Percentiles rank a stretch among this genome's conserved stretches.
Conservation (phyloP, 2,888 invertebrate genomes). For the Toxonevra muliebris region DNA sequence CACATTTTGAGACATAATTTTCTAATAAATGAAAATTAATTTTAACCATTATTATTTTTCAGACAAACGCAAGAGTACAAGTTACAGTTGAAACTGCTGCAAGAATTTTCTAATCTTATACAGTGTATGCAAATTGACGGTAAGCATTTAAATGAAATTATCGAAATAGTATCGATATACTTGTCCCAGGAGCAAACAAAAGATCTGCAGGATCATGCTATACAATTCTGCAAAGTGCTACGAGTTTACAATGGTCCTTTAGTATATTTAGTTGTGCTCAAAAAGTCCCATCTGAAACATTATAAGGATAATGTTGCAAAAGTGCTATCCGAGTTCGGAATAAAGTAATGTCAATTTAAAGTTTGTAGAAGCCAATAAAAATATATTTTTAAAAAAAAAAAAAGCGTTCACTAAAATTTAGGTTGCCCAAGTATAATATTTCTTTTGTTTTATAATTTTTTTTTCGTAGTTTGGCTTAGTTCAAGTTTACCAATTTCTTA, state of each 20-base stretch:
- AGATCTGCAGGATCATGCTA: conserved; percentile 52
- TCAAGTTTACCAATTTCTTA: conserved; percentile 19
- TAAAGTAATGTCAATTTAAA: conserved; percentile 22
- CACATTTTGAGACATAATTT: no score
- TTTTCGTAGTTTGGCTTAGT: neutral
- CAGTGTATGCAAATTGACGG: conserved; percentile 56
- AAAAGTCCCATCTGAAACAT: conserved; percentile 49
- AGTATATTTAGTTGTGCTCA: conserved; percentile 55
- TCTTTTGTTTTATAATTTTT: no score
- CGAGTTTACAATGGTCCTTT: conserved; percentile 56
- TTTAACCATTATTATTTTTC: conserved; percentile 20
- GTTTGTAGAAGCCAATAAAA: neutral
- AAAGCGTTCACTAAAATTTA: no score
- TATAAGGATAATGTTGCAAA: conserved; percentile 51
- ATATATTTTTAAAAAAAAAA: neutral
- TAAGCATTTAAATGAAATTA: conserved; percentile 56
- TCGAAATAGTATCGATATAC: conserved; percentile 51
- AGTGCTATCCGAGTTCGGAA: conserved; percentile 43
- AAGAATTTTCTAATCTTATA: conserved; percentile 53
- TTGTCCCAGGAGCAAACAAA: conserved; percentile 54
- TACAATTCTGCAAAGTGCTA: conserved; percentile 49
- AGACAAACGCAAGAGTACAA: conserved; percentile 61
- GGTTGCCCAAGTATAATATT: neutral
- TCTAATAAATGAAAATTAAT: neutral
- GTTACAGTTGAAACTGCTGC: conserved; percentile 57